Evolutionary conservation across 2,888 invertebrate genomes (phyloP).

Genomic region (Meganola albula): DNA sequence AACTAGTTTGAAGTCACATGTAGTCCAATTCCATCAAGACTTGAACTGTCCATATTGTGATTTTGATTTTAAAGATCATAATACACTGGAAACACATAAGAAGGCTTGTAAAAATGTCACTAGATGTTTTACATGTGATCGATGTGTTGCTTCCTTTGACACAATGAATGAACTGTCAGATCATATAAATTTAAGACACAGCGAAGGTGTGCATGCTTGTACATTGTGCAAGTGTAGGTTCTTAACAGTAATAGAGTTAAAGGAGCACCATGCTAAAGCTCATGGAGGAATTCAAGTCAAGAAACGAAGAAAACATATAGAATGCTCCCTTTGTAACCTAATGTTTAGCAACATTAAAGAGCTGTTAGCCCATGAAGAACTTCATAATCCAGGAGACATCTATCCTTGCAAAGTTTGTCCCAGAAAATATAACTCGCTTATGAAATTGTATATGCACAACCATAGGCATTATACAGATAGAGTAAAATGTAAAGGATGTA

Average conservation of each 20-base stretch:
- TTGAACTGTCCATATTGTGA: constrained; percentile 44
- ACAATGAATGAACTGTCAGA: constrained; percentile 27
- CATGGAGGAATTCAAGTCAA: constrained; percentile 45
- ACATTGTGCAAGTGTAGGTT: constrained; percentile 41
- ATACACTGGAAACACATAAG: constrained; percentile 31
- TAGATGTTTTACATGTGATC: constrained; percentile 29
- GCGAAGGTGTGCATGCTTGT: constrained; percentile 35
- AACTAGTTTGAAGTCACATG: constrained; percentile 39
- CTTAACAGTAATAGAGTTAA: constrained; percentile 27
- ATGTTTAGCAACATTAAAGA: constrained; percentile 39
- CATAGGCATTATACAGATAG: constrained; percentile 40
- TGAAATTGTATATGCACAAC: constrained; percentile 39
- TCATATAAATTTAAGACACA: constrained; percentile 37
- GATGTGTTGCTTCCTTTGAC: constrained; percentile 44
- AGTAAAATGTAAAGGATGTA: constrained; percentile 36
- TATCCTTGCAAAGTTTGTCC: constrained; percentile 44
- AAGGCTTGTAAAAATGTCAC: constrained; percentile 31
- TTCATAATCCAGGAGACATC: constrained; percentile 28
- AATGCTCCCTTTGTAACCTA: constrained; percentile 43
- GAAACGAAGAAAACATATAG: constrained; percentile 39
- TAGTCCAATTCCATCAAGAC: constrained; percentile 42
- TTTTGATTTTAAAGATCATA: constrained; percentile 32
- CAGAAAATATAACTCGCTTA: constrained; percentile 35
- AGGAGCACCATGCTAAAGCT: constrained; percentile 40
- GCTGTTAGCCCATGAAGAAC: constrained; percentile 36